Evolutionary conservation across 2,888 invertebrate genomes (phyloP), one percentile per base, ranked within the genome.

Genomic region (Lepidonotus clava): DNA sequence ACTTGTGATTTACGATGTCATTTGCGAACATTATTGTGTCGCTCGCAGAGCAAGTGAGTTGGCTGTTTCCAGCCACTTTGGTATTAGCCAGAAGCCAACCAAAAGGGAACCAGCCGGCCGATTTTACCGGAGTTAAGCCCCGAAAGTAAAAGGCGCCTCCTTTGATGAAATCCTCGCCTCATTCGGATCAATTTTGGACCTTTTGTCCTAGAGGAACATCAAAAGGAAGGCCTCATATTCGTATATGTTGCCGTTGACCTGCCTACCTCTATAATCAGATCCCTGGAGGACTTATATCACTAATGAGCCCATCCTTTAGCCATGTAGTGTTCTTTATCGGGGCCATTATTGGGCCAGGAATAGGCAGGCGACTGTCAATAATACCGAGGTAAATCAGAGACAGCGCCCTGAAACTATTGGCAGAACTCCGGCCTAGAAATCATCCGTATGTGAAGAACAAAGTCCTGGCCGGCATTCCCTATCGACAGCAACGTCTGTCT

Each of bases 1-100:
- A 71, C 71, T 71, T 71, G 71, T 71, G 71, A 71, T 71, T 71
- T 71, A 71, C 71, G 18, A 5, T 71, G 38, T 71, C 71, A 71
- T 71, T 71, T 71, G 71, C 38, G 38, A 71, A 38, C 38, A 71
- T 34, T 71, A 71, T 34, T 14, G 34, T 34, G 14, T 11, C 18
- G 34, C 11, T 5, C 71, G 14, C 36, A 38, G 24, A 38, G 36
- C 38, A 11, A 21, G 14, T 5, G 18, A 2, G 34, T 71, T 71
- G 71, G 38, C 71, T 71, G 36, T 71, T 71, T 21, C 71, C 71
- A 71, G 14, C 71, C 38, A 71, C 38, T 71, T 38, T 38, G 24
- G 21, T 32, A 38, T 71, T 71, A 71, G 36, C 56, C n/a, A 11
- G 11, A 56, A n/a, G n/a, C n/a, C n/a, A n/a, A n/a, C n/a, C n/a